Base-by-base conservation (phyloP, 64 coral and sea anemone species). In the Montipora capricornis region DNA sequence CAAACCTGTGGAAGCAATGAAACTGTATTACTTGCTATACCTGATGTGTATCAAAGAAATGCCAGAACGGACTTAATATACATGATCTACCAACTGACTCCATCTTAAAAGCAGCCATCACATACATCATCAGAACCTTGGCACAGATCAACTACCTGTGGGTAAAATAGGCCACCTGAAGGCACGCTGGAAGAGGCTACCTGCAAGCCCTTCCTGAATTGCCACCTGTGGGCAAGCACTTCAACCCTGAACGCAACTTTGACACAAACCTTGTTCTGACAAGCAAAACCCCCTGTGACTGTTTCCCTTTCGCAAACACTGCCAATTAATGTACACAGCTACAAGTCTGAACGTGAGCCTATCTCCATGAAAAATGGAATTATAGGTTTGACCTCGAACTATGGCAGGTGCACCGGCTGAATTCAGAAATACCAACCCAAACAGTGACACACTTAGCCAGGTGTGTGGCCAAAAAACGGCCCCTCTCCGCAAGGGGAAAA, bases 241-340 rank as follows among this genome's bases (percentile, higher is more conserved):
- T 53, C 51, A 53, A 53, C 51, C 51, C 5, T 53, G 51, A 53
- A 53, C 8, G 0, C 79, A 61, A 7, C 57, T 4, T 24, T 81
- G 5, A 29, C 79, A 81, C 17, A 81, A 22, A 29, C 79, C 79
- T 61, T 81, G 55, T 7, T 4, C 20, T 81, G 79, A 81, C 20
- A 60, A 60, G 20, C 79, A 59, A 81, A 81, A 81, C 53, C 79
- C 53, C 20, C n/a, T 20, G 29, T 61, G 2, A 29, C n/a, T 81
- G 0, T 10, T 61, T 44, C 74, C 26, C 20, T 81, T 22, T 0
- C 11, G 79, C 8, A 81, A n/a, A 60, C 6, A 4, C 53, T 60
- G 50, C 52, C 52, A 81, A 11, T 81, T 26, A 60, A 60, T 13
- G 57, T 81, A 81, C 17, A 81, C 50, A 20, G 79, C 79, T 88